phyloP scores from a whole-genome alignment of 2,888 invertebrate genomes.

The Himalopsyche japonica region DNA sequence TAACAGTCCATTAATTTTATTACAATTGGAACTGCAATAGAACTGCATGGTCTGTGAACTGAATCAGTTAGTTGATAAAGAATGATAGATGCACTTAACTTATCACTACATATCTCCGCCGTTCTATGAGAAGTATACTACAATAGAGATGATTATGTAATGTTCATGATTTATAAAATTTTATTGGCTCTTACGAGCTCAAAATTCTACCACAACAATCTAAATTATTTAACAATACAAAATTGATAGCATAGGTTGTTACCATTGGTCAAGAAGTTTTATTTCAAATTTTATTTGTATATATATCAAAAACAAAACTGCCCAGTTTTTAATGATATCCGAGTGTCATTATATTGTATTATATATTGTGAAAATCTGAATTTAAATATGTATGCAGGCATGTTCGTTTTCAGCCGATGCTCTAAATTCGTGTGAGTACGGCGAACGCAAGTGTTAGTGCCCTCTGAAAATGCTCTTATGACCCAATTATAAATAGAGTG shows the following conservation, averaged over 20 bases:
- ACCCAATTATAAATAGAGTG: neutral
- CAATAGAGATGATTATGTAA: neutral
- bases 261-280: too few species aligned
- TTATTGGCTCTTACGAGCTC: too few species aligned
- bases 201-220: too few species aligned
- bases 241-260: too few species aligned
- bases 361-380: too few species aligned
- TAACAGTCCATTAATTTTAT: neutral
- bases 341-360: too few species aligned
- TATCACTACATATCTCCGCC: neutral
- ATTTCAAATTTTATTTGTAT: too few species aligned
- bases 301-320: too few species aligned
- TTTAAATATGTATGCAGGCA: neutral
- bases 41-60: neutral
- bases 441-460: neutral
- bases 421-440: neutral
- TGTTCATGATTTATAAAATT: too few species aligned
- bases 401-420: neutral
- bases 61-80: neutral
- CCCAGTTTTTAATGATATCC: too few species aligned
- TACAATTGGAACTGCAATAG: neutral
- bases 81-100: neutral
- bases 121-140: neutral
- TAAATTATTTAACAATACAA: too few species aligned
- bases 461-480: neutral